Evolutionary conservation across 2,113 vertebrate genomes (phyloP), one percentile per base, ranked within the genome.

Genomic region (Chaetura pelagica): DNA sequence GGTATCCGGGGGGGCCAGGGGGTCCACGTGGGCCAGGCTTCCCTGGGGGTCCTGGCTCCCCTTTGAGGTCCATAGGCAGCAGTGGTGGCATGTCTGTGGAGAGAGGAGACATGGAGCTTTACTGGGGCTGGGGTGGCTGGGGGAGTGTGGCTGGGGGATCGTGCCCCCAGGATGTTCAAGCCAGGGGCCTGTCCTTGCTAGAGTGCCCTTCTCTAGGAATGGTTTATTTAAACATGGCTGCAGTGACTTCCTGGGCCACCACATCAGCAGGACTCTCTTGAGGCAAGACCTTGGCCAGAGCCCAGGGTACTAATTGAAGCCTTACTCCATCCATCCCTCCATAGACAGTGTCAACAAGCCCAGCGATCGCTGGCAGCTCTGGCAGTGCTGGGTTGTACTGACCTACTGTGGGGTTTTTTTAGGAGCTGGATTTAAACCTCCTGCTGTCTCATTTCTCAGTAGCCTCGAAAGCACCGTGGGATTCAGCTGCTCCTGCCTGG

Each of bases 11-110:
- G 59, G 98, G 98, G 3, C 99, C 99, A 23, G 98, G 91, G 40
- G 99, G 99, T 17, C 99, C 99, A 34, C 99, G 98, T 2, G 98
- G 99, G 78, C 99, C 99, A 1, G 99, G 99, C 83, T 99, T 99
- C 38, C 99, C 99, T 91, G 98, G 99, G 0, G 98, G 99, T 17
- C 99, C 99, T 13, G 99, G 99, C 94, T 99, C 99, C 69, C 99
- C 99, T 97, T 99, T 99, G 84, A 99, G 98, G 72, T 99, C 99
- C 97, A 99, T 98, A 0, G 98, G 98, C 88, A 98, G 96, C 97
- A 99, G 93, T 1, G 99, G 99, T 7, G 99, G 99, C 97, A 99
- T 98, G 96, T 99, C 99, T 99, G 98, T 82, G 91, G 95, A 97
- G 44, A 98, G 97, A 97, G 96, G 34, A 96, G 79, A 96, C 68